Conservation (phyloP, 2,113 vertebrate genomes). For the Apaloderma vittatum region DNA sequence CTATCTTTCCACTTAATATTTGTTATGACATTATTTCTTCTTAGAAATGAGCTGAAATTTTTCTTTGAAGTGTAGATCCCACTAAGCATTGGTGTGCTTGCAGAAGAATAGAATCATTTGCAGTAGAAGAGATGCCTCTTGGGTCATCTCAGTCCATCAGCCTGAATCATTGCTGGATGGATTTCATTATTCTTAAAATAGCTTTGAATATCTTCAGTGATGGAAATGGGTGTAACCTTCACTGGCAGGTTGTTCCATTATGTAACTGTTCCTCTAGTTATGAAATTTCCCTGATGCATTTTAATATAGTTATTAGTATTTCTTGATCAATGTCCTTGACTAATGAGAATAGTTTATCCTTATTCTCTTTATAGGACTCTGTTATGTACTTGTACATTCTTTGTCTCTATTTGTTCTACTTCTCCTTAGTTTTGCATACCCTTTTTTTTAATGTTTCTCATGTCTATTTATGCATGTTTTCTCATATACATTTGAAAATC, state of each 20-base stretch:
- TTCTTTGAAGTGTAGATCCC: background rate
- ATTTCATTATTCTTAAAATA: constrained; percentile 52
- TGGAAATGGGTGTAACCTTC: constrained; percentile 9
- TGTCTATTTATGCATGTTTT: background rate
- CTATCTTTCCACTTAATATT: constrained; percentile 7
- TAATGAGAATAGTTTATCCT: constrained; percentile 1
- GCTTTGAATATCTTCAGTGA: background rate
- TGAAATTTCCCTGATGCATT: background rate
- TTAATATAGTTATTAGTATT: background rate
- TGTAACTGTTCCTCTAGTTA: background rate
- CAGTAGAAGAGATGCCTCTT: background rate
- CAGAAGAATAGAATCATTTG: background rate
- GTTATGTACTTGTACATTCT: background rate
- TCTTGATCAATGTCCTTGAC: background rate
- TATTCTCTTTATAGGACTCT: background rate
- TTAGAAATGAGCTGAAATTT: background rate
- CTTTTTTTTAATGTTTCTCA: background rate
- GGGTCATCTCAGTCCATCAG: background rate
- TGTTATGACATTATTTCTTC: background rate
- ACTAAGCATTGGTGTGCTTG: background rate
- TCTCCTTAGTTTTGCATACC: background rate
- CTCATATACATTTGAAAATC: background rate
- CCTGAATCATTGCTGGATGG: background rate
- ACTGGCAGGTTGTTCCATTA: constrained; percentile 1
- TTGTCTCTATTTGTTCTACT: background rate